These are phyloP conservation scores for Leptothorax acervorum DNA, from an alignment of 2,888 invertebrate species.

Conservation along the genomic window DNA sequence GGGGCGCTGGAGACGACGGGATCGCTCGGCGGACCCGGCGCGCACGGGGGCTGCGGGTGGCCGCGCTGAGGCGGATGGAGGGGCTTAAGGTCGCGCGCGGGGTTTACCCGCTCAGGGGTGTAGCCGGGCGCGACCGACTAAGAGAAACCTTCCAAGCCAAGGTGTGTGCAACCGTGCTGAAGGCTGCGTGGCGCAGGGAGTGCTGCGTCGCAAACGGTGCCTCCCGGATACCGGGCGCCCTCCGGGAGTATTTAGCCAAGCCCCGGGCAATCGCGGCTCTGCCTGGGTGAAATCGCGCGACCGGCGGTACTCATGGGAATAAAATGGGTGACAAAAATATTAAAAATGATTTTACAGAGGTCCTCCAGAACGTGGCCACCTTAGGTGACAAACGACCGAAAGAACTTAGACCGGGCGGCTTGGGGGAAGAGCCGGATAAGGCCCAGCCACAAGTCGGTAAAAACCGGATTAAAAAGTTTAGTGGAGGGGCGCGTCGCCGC, in stretches of 20 bases:
- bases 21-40: too few relatives aligned
- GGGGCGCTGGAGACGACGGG: too few relatives aligned
- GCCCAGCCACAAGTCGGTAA: too few relatives aligned
- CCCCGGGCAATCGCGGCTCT: slow-evolving; percentile 21
- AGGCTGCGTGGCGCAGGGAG: slow-evolving; percentile 13
- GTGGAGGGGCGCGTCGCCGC: too few relatives aligned
- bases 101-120: neutral
- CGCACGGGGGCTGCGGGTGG: too few relatives aligned
- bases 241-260: slow-evolving; percentile 21
- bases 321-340: too few relatives aligned
- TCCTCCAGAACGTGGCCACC: neutral
- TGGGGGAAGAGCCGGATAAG: too few relatives aligned
- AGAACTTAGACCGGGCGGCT: too few relatives aligned
- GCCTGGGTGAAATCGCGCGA: neutral
- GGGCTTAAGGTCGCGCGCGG: neutral
- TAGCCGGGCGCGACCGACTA: neutral
- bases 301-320: slow-evolving; percentile 23
- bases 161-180: slow-evolving; percentile 26
- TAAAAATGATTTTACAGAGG: too few relatives aligned
- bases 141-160: slow-evolving; percentile 30
- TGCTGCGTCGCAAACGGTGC: slow-evolving; percentile 25
- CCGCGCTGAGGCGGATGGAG: neutral
- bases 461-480: too few relatives aligned
- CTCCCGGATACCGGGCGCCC: slow-evolving; percentile 25
- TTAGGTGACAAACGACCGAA: neutral